phyloP scores from a whole-genome alignment of 2,888 invertebrate genomes.

The Drosophila borborema region DNA sequence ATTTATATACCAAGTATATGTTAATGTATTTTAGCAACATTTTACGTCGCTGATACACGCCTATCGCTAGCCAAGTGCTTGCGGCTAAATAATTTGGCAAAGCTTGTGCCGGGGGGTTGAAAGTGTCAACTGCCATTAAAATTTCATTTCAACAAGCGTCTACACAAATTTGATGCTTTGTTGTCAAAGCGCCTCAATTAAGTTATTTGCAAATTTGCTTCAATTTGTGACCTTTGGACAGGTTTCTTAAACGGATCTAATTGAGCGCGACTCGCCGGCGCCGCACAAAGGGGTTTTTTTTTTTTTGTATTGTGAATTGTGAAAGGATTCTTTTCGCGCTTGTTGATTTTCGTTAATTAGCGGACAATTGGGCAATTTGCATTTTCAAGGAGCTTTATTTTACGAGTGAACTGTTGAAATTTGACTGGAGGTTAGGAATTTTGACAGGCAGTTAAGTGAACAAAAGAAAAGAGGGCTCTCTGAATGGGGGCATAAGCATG shows the following conservation, averaged over 20 bases:
- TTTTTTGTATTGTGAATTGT: neutral
- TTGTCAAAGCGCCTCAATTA: constrained; percentile 46
- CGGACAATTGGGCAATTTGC: constrained; percentile 41
- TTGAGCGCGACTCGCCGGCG: constrained; percentile 25
- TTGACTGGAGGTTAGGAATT: neutral
- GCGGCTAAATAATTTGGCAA: constrained; percentile 32
- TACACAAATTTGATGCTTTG: constrained; percentile 46
- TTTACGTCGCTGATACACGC: constrained; percentile 8
- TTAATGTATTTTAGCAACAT: constrained; percentile 17
- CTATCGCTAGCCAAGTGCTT: constrained; percentile 27
- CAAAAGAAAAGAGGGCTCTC: too few species aligned
- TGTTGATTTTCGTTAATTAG: constrained; percentile 37
- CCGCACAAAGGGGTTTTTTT: neutral
- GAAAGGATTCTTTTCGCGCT: constrained; percentile 16
- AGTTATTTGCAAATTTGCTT: constrained; percentile 28
- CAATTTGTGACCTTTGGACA: constrained; percentile 22
- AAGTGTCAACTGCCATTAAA: constrained; percentile 72
- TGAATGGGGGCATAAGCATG: neutral
- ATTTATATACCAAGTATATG: neutral
- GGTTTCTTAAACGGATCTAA: constrained; percentile 39
- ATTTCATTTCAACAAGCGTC: constrained; percentile 56
- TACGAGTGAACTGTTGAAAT: neutral
- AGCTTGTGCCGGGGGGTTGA: constrained; percentile 15
- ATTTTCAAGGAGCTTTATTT: constrained; percentile 15
- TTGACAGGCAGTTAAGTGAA: neutral